Conservation (phyloP, 2,888 invertebrate genomes). For the Lycophotia porphyrea region DNA sequence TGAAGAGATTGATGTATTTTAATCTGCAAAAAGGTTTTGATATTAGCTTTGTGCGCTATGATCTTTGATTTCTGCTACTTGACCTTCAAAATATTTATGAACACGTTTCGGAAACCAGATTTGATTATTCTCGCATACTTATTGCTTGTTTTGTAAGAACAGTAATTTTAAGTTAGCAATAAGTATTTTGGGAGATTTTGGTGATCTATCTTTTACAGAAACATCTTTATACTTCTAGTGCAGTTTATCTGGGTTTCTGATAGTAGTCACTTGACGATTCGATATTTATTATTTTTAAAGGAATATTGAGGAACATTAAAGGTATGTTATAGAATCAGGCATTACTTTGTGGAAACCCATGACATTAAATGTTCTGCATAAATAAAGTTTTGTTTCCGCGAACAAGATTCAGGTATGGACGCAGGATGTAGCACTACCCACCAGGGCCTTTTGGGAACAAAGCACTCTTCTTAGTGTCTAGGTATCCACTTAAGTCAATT, state of each 20-base stretch:
- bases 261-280: neutral
- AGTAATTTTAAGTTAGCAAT: neutral
- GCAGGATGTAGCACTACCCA: too few species aligned
- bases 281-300: neutral
- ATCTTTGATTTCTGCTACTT: slow-evolving; percentile 17
- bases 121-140: neutral
- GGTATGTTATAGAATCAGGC: too few species aligned
- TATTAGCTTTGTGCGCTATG: neutral
- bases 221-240: neutral
- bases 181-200: neutral
- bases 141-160: slow-evolving; percentile 13
- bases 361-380: too few species aligned
- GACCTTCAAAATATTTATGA: slow-evolving; percentile 21
- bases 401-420: too few species aligned
- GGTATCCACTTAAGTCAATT: too few species aligned
- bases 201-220: neutral
- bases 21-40: neutral
- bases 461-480: too few species aligned
- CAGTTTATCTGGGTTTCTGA: neutral
- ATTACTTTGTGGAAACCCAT: too few species aligned
- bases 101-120: slow-evolving; percentile 39
- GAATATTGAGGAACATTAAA: too few species aligned
- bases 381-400: too few species aligned
- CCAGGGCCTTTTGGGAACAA: too few species aligned
- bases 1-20: neutral